Evolutionary conservation across 1,140 invertebrate species (phyloP).

Genomic region (Eupeodes corollae): DNA sequence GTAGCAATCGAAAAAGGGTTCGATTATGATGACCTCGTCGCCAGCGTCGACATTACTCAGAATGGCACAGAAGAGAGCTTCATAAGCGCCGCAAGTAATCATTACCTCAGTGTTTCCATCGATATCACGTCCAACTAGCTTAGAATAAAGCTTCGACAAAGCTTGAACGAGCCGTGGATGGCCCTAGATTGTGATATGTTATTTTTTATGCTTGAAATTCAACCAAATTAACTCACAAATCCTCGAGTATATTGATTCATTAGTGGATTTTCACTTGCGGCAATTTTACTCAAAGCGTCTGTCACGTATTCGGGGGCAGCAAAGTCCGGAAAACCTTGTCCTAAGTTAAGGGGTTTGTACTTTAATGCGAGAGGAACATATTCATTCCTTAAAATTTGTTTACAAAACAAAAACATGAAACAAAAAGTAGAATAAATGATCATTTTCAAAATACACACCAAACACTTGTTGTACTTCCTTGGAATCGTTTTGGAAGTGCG

Average conservation of each 20-base stretch:
- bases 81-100: slow-evolving; percentile 86
- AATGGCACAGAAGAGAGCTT: slow-evolving; percentile 75
- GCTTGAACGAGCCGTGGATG: slow-evolving; percentile 81
- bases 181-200: slow-evolving; percentile 60
- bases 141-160: slow-evolving; percentile 74
- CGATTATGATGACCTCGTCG: slow-evolving; percentile 93
- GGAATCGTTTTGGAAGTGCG: slow-evolving; percentile 45
- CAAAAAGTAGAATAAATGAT: background rate
- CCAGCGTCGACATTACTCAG: slow-evolving; percentile 73
- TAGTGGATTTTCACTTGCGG: slow-evolving; percentile 57
- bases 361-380: slow-evolving; percentile 80
- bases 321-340: slow-evolving; percentile 96
- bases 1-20: slow-evolving; percentile 98
- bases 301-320: slow-evolving; percentile 73
- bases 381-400: slow-evolving; percentile 67
- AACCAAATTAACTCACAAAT: slow-evolving; percentile 50
- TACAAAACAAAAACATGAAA: background rate
- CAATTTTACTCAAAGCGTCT: slow-evolving; percentile 59
- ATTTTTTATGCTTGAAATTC: too few relatives aligned
- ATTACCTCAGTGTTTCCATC: slow-evolving; percentile 77
- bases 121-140: slow-evolving; percentile 59
- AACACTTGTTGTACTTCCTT: slow-evolving; percentile 47
- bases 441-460: slow-evolving; percentile 37
- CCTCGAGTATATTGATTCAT: slow-evolving; percentile 87
- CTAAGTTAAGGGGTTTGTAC: slow-evolving; percentile 87